Base-by-base conservation (phyloP, 2,888 invertebrate species). In the Eristalis intricaria region DNA sequence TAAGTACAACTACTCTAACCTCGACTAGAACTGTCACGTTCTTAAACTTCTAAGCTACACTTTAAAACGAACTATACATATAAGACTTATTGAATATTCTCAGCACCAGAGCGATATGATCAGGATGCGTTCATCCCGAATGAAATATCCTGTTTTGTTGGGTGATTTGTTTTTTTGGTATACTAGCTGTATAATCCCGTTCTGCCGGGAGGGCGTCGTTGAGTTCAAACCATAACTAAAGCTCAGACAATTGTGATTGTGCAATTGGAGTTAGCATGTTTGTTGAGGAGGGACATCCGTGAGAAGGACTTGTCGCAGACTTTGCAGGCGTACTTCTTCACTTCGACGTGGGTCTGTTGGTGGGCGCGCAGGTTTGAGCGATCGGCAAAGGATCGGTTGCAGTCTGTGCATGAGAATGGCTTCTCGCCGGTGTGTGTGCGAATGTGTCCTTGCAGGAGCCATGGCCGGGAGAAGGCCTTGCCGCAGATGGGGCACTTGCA, bases 371-470 rank as follows among this genome's bases (percentile, higher is more conserved):
- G 89, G 82, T 93, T 93, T n/a, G 93, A 93, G 56, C 93, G 93
- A 90, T 93, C 93, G 84, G 93, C 93, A 74, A 93, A 93, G 8
- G 93, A 92, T 40, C 93, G 92, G 5, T 92, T 90, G 50, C 93
- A 93, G 71, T 93, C 92, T 13, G 90, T 89, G 81, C 93, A 93
- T 80, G 91, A 90, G 90, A 92, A 93, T 0, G 93, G 93, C 88
- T 93, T 93, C 89, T 93, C 93, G 11, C 93, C 93, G 11, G 93
- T 93, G 74, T 93, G 93, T 0, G 93, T 93, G 79, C 93, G 91
- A 2, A 93, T 93, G 89, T 93, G 93, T 0, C 93, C 93, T 77
- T 93, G 93, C 13, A 93, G 89, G 11, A 93, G 89, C 93, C 93
- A 93, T 11, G 93, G 93, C 0, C 93, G 91, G 0, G 93, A 93